These are phyloP conservation scores for Apodemia mormo DNA, from an alignment of 2,888 invertebrate species.

Conservation along the genomic window DNA sequence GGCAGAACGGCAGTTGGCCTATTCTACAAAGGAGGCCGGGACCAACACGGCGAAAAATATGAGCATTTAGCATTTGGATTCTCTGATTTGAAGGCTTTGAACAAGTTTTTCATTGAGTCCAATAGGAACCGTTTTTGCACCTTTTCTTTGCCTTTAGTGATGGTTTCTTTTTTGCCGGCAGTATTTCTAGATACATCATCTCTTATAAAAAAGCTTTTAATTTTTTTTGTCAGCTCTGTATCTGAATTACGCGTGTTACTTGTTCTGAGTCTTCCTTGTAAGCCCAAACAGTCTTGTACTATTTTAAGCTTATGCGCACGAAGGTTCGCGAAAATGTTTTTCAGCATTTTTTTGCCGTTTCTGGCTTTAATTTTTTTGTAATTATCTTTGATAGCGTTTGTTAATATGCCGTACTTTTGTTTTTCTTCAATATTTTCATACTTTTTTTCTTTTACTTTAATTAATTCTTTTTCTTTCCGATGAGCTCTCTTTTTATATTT, in stretches of 20 bases:
- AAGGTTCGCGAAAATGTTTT: too few relatives aligned
- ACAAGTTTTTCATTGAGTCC: conserved; percentile 25
- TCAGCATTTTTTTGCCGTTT: conserved; percentile 4
- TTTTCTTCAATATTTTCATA: background rate
- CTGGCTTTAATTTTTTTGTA: conserved; percentile 17
- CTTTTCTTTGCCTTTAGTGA: background rate
- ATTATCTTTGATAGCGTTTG: conserved; percentile 19
- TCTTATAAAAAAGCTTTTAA: too few relatives aligned
- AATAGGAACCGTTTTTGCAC: conserved; percentile 23
- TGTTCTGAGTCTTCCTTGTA: too few relatives aligned
- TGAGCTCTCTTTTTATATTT: conserved; percentile 20
- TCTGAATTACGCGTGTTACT: too few relatives aligned
- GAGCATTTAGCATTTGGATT: conserved; percentile 24
- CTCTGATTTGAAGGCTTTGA: conserved; percentile 22
- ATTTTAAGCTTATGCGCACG: too few relatives aligned
- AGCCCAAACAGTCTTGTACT: too few relatives aligned
- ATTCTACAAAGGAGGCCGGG: too few relatives aligned
- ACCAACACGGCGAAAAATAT: too few relatives aligned
- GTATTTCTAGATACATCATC: too few relatives aligned
- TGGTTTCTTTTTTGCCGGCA: too few relatives aligned
- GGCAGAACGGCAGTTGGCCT: too few relatives aligned
- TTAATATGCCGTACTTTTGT: conserved; percentile 10
- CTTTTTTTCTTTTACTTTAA: conserved; percentile 21
- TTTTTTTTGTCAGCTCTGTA: too few relatives aligned
- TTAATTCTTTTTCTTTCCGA: conserved; percentile 20